Evolutionary conservation across 2,888 invertebrate genomes (phyloP).

Genomic region (Patella pellucida): DNA sequence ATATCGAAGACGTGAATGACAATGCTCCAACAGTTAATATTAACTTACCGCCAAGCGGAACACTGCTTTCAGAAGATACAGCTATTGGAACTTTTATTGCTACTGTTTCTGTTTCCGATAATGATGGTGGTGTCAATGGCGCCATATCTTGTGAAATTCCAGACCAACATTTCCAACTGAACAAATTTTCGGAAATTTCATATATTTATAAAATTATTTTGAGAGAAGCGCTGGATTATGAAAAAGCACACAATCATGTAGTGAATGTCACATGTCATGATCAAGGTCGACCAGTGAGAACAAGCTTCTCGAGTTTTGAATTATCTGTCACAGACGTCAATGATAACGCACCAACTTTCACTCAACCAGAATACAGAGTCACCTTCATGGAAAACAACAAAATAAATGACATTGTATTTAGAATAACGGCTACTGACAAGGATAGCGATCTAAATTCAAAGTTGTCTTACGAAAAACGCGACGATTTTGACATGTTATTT

Average conservation of each 20-base stretch:
- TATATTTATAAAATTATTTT: slow-evolving; percentile 40
- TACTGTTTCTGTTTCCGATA: slow-evolving; percentile 83
- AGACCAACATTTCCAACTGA: slow-evolving; percentile 49
- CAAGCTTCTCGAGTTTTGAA: slow-evolving; percentile 34
- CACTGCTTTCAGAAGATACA: slow-evolving; percentile 76
- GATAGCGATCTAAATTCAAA: slow-evolving; percentile 44
- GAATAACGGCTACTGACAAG: slow-evolving; percentile 44
- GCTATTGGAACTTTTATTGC: slow-evolving; percentile 92
- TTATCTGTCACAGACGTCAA: slow-evolving; percentile 41
- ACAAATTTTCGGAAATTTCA: slow-evolving; percentile 39
- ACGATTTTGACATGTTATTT: slow-evolving; percentile 35
- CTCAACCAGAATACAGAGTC: slow-evolving; percentile 26
- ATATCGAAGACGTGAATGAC: slow-evolving; percentile 82
- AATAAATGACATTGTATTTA: slow-evolving; percentile 34
- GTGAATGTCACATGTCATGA: slow-evolving; percentile 46
- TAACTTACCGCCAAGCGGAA: slow-evolving; percentile 85
- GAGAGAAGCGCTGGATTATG: slow-evolving; percentile 37
- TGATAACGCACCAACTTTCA: slow-evolving; percentile 44
- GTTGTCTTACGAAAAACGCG: slow-evolving; percentile 36
- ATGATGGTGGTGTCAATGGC: slow-evolving; percentile 57
- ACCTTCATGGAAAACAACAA: slow-evolving; percentile 39
- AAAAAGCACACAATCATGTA: slow-evolving; percentile 32
- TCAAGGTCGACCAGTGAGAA: slow-evolving; percentile 35
- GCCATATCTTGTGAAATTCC: slow-evolving; percentile 51
- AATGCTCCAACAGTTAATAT: slow-evolving; percentile 89